phyloP scores from a whole-genome alignment of 2,113 vertebrate species.

The Poeciliopsis prolifica region DNA sequence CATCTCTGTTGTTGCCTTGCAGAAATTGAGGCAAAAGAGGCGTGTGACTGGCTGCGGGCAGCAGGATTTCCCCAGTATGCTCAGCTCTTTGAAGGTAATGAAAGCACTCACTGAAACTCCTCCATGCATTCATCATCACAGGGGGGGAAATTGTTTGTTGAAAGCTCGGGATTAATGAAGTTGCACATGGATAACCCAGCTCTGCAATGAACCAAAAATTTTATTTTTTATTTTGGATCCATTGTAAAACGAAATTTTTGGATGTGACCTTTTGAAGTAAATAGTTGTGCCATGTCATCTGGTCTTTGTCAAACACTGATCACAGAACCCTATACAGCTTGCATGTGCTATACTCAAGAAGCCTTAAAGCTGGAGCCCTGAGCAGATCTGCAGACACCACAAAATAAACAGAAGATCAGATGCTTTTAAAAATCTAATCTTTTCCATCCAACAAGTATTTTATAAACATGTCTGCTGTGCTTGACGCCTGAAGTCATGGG shows the following conservation, averaged over 20 bases:
- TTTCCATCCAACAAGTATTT: conserved; percentile 67
- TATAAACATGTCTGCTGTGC: conserved; percentile 67
- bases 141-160: conserved; percentile 23
- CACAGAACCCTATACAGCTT: conserved; percentile 46
- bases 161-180: conserved; percentile 42
- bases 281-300: conserved; percentile 35
- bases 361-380: conserved; percentile 28
- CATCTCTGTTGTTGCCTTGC: conserved; percentile 65
- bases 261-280: conserved; percentile 13
- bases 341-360: conserved; percentile 49
- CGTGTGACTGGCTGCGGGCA: conserved; percentile 96
- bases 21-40: conserved; percentile 98
- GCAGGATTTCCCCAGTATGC: conserved; percentile 98
- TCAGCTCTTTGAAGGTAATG: conserved; percentile 94
- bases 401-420: conserved; percentile 61
- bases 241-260: conserved; percentile 6
- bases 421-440: conserved; percentile 65
- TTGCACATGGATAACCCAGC: conserved; percentile 16
- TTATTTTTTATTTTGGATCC: conserved; percentile 3
- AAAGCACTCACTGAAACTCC: conserved; percentile 34
- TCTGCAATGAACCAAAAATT: conserved; percentile 24
- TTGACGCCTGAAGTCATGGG: conserved; percentile 73
- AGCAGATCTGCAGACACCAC: conserved; percentile 47
- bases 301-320: conserved; percentile 14
- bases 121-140: conserved; percentile 44